These are phyloP conservation scores for Syritta pipiens DNA, from an alignment of 2,888 invertebrate genomes.

Conservation along the genomic window DNA sequence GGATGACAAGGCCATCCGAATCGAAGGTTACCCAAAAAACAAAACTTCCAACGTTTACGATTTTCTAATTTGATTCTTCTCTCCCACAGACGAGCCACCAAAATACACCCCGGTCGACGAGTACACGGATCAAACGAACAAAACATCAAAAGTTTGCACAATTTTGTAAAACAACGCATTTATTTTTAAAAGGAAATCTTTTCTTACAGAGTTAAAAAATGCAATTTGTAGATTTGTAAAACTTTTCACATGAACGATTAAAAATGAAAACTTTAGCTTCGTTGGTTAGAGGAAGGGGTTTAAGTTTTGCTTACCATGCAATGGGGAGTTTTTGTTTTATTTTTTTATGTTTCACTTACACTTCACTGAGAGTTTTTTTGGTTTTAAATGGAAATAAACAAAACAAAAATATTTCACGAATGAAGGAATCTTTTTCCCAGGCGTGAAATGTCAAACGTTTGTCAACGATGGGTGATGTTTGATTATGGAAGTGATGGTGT, in stretches of 20 bases:
- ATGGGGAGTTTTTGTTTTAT: not conserved
- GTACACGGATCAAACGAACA: conserved; percentile 55
- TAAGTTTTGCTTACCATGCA: conserved; percentile 23
- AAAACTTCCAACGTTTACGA: not conserved
- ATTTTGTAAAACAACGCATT: conserved; percentile 74
- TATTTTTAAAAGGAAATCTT: conserved; percentile 2
- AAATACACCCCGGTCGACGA: conserved; percentile 71
- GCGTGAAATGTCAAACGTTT: conserved; percentile 21
- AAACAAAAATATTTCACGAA: conserved; percentile 31
- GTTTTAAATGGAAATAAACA: conserved; percentile 35
- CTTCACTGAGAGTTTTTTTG: not conserved
- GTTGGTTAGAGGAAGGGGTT: not conserved
- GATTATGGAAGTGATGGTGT: not conserved
- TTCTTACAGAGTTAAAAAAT: conserved; percentile 4
- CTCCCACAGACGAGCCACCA: conserved; percentile 75
- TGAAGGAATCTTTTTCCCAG: not conserved
- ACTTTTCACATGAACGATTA: conserved; percentile 25
- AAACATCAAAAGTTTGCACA: conserved; percentile 77
- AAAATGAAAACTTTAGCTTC: conserved; percentile 17
- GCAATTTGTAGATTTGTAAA: conserved; percentile 25
- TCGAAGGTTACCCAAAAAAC: conserved; percentile 73
- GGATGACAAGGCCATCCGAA: conserved; percentile 74
- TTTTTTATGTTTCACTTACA: not conserved
- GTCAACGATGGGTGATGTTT: not conserved
- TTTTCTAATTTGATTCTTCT: conserved; percentile 8